phyloP scores from a whole-genome alignment of 2,888 invertebrate species.

The Dryobota labecula region DNA sequence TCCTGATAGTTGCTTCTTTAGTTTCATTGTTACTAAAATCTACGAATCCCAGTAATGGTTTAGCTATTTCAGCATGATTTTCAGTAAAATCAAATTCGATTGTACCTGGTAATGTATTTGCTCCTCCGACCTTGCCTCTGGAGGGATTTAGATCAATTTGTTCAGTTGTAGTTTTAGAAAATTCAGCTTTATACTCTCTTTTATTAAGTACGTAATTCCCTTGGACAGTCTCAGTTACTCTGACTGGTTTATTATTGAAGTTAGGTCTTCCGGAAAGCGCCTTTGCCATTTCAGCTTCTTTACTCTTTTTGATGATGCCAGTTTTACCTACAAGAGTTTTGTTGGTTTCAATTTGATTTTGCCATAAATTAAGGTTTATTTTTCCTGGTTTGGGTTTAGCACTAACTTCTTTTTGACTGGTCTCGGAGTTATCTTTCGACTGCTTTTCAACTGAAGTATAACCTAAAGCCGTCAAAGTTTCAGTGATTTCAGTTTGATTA shows the following conservation, averaged over 20 bases:
- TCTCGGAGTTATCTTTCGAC: background rate
- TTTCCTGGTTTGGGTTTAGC: slow-evolving; percentile 55
- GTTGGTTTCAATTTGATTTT: slow-evolving; percentile 55
- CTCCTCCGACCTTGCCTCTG: background rate
- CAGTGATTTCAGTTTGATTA: slow-evolving; percentile 9
- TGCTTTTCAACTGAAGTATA: slow-evolving; percentile 18
- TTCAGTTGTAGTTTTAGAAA: slow-evolving; percentile 4
- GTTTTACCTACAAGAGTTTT: slow-evolving; percentile 45
- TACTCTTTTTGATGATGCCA: slow-evolving; percentile 26
- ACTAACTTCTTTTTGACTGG: slow-evolving; percentile 5
- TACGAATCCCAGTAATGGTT: background rate
- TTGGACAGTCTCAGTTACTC: slow-evolving; percentile 1
- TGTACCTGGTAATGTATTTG: slow-evolving; percentile 5
- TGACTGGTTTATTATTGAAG: slow-evolving; percentile 30
- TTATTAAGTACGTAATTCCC: slow-evolving; percentile 2
- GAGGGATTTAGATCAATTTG: background rate
- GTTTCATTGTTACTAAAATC: slow-evolving; percentile 1
- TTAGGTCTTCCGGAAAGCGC: slow-evolving; percentile 19
- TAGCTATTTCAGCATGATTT: slow-evolving; percentile 5
- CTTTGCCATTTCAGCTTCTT: slow-evolving; percentile 40
- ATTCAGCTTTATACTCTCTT: slow-evolving; percentile 22
- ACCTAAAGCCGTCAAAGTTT: slow-evolving; percentile 35
- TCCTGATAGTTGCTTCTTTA: slow-evolving; percentile 2
- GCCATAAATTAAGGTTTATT: slow-evolving; percentile 54
- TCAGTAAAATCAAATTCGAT: slow-evolving; percentile 26